Conservation (phyloP, 2,113 vertebrate genomes). For the Microcebus ravelobensis region DNA sequence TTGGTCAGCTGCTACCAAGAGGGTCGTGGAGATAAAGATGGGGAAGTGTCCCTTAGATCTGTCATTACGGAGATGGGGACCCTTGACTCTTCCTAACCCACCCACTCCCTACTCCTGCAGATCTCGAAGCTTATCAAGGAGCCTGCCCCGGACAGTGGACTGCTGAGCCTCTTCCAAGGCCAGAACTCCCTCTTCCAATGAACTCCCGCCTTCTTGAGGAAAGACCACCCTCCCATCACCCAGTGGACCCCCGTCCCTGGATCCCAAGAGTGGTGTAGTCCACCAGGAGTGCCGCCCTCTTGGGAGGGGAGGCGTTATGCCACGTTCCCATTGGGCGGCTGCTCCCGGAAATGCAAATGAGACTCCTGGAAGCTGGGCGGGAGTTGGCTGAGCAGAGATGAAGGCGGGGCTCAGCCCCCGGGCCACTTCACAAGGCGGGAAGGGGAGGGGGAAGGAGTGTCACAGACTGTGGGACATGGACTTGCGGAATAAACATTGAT, state of each 20-base stretch:
- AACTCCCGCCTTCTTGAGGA: neutral
- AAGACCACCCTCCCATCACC: neutral
- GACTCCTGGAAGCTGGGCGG: neutral
- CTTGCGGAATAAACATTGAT: slow-evolving; percentile 75
- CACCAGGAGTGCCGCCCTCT: slow-evolving; percentile 62
- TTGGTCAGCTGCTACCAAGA: neutral
- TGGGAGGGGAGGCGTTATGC: neutral
- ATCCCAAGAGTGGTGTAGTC: slow-evolving; percentile 74
- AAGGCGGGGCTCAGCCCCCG: slow-evolving; percentile 51
- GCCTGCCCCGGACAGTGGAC: slow-evolving; percentile 90
- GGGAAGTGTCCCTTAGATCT: neutral
- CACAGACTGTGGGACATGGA: slow-evolving; percentile 26
- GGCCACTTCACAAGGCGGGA: slow-evolving; percentile 27
- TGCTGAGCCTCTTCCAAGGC: slow-evolving; percentile 88
- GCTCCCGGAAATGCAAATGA: slow-evolving; percentile 74
- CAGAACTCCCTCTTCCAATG: slow-evolving; percentile 67
- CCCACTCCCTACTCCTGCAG: slow-evolving; percentile 77
- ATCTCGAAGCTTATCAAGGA: slow-evolving; percentile 91
- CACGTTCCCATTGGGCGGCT: slow-evolving; percentile 33
- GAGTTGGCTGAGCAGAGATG: slow-evolving; percentile 22
- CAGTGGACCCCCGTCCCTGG: neutral
- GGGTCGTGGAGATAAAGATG: too few species aligned
- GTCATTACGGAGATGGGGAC: neutral
- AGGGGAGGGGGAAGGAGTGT: slow-evolving; percentile 38
- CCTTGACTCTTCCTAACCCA: neutral